Percentiles rank a stretch among this genome's conserved stretches.
Evolutionary conservation across 2,888 invertebrate genomes (phyloP).

Genomic region (Diarsia dahlii): DNA sequence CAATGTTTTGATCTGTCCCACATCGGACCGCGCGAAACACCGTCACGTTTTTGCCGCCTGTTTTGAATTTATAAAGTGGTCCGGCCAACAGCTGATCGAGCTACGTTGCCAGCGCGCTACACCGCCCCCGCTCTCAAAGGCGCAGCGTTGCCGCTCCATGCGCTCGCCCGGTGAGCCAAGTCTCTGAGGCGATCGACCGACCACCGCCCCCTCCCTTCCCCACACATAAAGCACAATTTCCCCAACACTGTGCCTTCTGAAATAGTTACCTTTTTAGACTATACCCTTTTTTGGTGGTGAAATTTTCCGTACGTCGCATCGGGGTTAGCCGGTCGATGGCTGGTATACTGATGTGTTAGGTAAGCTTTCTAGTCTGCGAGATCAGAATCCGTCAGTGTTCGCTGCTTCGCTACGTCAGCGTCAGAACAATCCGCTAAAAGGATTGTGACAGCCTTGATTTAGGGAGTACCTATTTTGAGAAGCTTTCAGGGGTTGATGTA

Average conservation of each 20-base stretch:
- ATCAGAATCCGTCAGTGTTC: slow-evolving; percentile 57
- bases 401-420: slow-evolving; percentile 55
- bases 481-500: slow-evolving; percentile 41
- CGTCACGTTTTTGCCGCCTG: slow-evolving; percentile 85
- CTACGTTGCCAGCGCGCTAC: slow-evolving; percentile 76
- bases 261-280: slow-evolving; percentile 77
- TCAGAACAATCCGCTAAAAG: slow-evolving; percentile 56
- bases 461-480: slow-evolving; percentile 47
- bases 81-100: slow-evolving; percentile 87
- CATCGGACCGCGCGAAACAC: slow-evolving; percentile 72
- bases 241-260: slow-evolving; percentile 76
- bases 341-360: slow-evolving; percentile 46
- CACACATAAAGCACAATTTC: slow-evolving; percentile 79
- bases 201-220: slow-evolving; percentile 75
- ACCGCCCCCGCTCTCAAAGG: slow-evolving; percentile 70
- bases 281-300: slow-evolving; percentile 69
- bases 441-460: slow-evolving; percentile 61
- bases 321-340: slow-evolving; percentile 75
- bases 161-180: slow-evolving; percentile 69
- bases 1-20: slow-evolving; percentile 74
- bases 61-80: slow-evolving; percentile 85
- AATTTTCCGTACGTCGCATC: slow-evolving; percentile 59
- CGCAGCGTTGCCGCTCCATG: slow-evolving; percentile 82
- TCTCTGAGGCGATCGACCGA: slow-evolving; percentile 86
- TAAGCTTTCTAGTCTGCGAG: slow-evolving; percentile 62